These are phyloP conservation scores for Caloenas nicobarica DNA, from an alignment of 2,113 vertebrate genomes.

Conservation along the genomic window DNA sequence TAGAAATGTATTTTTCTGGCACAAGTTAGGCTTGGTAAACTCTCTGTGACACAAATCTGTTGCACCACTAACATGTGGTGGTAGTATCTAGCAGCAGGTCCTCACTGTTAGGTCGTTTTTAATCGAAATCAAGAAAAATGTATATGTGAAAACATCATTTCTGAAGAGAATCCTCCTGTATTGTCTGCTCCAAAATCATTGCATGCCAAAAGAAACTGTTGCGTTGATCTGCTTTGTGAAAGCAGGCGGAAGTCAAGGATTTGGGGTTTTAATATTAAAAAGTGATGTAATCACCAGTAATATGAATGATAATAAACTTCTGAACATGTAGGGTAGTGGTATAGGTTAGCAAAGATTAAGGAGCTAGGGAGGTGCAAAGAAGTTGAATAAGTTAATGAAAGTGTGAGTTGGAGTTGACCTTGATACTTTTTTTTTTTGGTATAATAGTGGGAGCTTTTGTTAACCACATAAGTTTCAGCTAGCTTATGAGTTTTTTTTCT, in stretches of 20 bases:
- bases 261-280: background rate
- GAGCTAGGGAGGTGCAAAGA: background rate
- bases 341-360: background rate
- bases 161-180: background rate
- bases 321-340: background rate
- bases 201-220: background rate
- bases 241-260: background rate
- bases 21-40: background rate
- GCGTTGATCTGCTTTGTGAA: background rate
- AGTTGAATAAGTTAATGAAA: background rate
- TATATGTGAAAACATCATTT: background rate
- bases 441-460: background rate
- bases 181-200: background rate
- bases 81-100: background rate
- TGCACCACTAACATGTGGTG: background rate
- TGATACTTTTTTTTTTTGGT: background rate
- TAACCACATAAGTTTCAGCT: background rate
- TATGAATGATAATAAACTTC: background rate
- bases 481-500: background rate
- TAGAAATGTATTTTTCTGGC: background rate
- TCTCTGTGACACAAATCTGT: rapidly evolving
- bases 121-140: background rate
- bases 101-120: background rate
- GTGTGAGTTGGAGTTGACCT: background rate
- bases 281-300: background rate